Conservation (phyloP, 2,888 invertebrate species). For the Eustalomyia histrio region DNA sequence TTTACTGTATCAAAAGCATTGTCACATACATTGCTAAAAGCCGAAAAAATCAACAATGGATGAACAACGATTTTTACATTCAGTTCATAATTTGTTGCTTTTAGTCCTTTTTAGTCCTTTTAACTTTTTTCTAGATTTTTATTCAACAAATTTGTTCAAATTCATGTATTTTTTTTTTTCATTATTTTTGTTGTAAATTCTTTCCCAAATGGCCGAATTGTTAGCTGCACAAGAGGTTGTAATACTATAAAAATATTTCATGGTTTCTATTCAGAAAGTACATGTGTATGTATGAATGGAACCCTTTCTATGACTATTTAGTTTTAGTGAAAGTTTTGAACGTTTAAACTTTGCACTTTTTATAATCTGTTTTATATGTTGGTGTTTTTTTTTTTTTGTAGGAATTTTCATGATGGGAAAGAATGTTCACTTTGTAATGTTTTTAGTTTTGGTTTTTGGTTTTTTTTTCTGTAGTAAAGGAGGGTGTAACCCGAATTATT, state of each 20-base stretch:
- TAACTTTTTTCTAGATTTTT: constrained; percentile 34
- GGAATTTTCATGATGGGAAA: constrained; percentile 42
- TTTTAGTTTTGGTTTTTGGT: constrained; percentile 17
- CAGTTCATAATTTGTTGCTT: constrained; percentile 51
- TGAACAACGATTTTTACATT: not conserved
- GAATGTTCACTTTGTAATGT: constrained; percentile 35
- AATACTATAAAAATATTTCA: constrained; percentile 32
- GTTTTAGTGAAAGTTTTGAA: constrained; percentile 55
- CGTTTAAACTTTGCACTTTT: constrained; percentile 64
- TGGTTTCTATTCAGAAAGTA: not conserved
- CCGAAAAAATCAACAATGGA: not conserved
- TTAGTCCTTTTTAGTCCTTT: constrained; percentile 46
- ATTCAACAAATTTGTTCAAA: constrained; percentile 50
- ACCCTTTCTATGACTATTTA: constrained; percentile 5
- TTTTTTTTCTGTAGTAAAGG: constrained; percentile 23
- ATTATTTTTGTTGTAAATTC: constrained; percentile 4
- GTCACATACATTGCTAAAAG: not conserved
- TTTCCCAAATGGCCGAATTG: constrained; percentile 1
- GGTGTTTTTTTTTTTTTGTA: constrained; percentile 24
- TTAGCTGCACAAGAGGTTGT: constrained; percentile 4
- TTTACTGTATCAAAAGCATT: not conserved
- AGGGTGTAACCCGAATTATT: not conserved
- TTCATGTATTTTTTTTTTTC: constrained; percentile 12
- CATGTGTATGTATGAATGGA: not conserved
- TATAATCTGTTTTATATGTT: constrained; percentile 63